These are phyloP conservation scores for Hypselothyrea guttata DNA, from an alignment of 2,888 invertebrate species.

Conservation along the genomic window DNA sequence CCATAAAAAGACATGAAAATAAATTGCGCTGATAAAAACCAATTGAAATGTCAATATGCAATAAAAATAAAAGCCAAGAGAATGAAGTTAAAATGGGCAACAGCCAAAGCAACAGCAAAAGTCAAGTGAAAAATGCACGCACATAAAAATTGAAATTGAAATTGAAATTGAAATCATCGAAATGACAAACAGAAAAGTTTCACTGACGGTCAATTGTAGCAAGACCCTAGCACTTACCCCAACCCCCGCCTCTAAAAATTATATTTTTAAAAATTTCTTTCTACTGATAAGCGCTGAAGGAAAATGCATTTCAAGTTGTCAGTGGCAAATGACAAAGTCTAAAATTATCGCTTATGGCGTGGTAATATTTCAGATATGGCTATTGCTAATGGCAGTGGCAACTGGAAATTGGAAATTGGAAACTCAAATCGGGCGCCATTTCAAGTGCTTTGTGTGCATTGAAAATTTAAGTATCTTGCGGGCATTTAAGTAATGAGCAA, in stretches of 20 bases:
- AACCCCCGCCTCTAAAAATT: not conserved
- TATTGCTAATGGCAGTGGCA: conserved; percentile 20
- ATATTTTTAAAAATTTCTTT: conserved; percentile 1
- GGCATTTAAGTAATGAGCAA: not conserved
- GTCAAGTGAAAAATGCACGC: conserved; percentile 43
- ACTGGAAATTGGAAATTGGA: too few relatives aligned
- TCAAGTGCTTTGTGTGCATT: conserved; percentile 1
- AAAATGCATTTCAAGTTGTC: conserved; percentile 34
- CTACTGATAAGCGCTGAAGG: conserved; percentile 34
- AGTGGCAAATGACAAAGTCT: conserved; percentile 23
- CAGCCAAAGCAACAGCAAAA: conserved; percentile 16
- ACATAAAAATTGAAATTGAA: conserved; percentile 42
- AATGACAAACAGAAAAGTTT: conserved; percentile 30
- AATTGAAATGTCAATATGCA: conserved; percentile 62
- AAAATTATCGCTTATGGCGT: conserved; percentile 23
- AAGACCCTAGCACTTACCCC: conserved; percentile 7
- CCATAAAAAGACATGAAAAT: conserved; percentile 41
- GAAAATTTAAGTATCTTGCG: not conserved
- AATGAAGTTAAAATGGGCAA: not conserved
- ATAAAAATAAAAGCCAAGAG: conserved; percentile 22
- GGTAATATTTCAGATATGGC: conserved; percentile 16
- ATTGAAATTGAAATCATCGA: conserved; percentile 25
- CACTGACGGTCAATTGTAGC: conserved; percentile 30
- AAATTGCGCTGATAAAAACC: conserved; percentile 56
- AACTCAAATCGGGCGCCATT: not conserved